Evolutionary conservation across 2,888 invertebrate species (phyloP), one percentile per base, ranked within the genome.

Genomic region (Gymnoscelis rufifasciata): DNA sequence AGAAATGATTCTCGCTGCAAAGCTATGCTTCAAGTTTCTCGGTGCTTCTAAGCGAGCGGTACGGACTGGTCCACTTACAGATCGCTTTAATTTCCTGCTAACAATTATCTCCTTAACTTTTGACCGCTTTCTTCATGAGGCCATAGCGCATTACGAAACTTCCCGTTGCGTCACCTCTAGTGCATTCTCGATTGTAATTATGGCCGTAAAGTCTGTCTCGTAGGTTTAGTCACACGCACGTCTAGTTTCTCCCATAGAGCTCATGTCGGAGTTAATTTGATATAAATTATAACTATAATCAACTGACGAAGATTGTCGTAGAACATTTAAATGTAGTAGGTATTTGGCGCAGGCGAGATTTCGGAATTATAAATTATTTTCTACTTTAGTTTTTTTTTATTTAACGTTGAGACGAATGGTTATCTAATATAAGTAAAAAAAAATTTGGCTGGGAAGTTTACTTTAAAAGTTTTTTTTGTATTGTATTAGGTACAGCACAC

Each of bases 91-190:
- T 87, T 86, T 88, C 86, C 87, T 83, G 83, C 71, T 66, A 79
- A 74, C 86, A 88, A 87, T 88, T 88, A 88, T 84, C 83, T 84
- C 68, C 72, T 86, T 86, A 83, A 87, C 86, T 76, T 84, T 79
- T 87, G 86, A 87, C 87, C 87, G 83, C 83, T 83, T 83, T 87
- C 83, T 83, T 78, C 69, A 74, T 74, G 69, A 66, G 65, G 68
- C 72, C 73, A 71, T 71, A 68, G 64, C 64, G 55, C 61, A 65
- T 83, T 79, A 66, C 67, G 71, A 66, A 82, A 81, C 74, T 69
- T 78, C 78, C 78, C 66, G 66, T 61, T 56, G 51, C 56, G 54
- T 56, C 56, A 54, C 56, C 57, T 56, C 54, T 47, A 43, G 52
- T 51, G 46, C 33, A 43, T 43, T 51, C 46, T 46, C 36, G 6